phyloP scores from a whole-genome alignment of 2,888 invertebrate genomes.

The Bruchidius siliquastri region DNA sequence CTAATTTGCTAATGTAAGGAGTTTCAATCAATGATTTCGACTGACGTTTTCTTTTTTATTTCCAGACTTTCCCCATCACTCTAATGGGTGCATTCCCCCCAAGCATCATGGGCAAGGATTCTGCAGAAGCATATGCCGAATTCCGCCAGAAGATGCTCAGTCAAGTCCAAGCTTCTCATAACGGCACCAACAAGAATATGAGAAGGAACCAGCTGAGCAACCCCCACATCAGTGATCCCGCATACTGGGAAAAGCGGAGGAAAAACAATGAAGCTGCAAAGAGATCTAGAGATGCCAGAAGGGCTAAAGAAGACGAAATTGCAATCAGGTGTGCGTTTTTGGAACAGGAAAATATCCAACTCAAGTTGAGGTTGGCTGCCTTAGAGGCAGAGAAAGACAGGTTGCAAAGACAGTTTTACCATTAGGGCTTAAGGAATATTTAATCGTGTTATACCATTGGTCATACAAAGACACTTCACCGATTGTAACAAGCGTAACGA shows the following conservation, averaged over 20 bases:
- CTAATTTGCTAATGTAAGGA: too few relatives aligned
- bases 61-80: slow-evolving; percentile 67
- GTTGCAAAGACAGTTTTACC: slow-evolving; percentile 21
- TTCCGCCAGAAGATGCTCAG: slow-evolving; percentile 66
- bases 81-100: slow-evolving; percentile 49
- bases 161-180: slow-evolving; percentile 57
- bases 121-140: slow-evolving; percentile 64
- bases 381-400: slow-evolving; percentile 32
- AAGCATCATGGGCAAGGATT: slow-evolving; percentile 52
- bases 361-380: slow-evolving; percentile 46
- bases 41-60: too few relatives aligned
- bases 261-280: slow-evolving; percentile 96
- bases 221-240: slow-evolving; percentile 56
- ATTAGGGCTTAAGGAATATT: slow-evolving; percentile 1
- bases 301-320: slow-evolving; percentile 87
- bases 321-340: slow-evolving; percentile 83
- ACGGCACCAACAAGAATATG: slow-evolving; percentile 65
- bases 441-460: too few relatives aligned
- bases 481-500: too few relatives aligned
- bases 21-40: too few relatives aligned
- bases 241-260: slow-evolving; percentile 81
- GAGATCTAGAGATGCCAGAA: slow-evolving; percentile 82
- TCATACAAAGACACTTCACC: too few relatives aligned
- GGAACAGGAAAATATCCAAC: slow-evolving; percentile 80
- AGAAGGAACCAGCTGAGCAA: slow-evolving; percentile 46